phyloP scores from a whole-genome alignment of 2,888 invertebrate species.

The Frankliniella intonsa region DNA sequence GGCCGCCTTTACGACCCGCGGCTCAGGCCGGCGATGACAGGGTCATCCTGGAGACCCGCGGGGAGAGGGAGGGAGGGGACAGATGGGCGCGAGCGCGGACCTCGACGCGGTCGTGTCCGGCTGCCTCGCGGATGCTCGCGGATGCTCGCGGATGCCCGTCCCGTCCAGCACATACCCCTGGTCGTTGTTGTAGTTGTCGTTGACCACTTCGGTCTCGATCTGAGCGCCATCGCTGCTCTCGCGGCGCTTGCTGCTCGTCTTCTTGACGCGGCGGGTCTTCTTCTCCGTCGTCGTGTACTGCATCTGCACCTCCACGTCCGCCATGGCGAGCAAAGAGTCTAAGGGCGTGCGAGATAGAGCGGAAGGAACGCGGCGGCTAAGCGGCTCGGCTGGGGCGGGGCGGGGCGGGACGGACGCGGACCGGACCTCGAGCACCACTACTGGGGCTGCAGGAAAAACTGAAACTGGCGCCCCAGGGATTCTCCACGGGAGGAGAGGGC shows the following conservation, averaged over 20 bases:
- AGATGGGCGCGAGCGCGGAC: neutral
- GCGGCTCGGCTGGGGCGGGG: neutral
- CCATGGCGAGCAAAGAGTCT: conserved; percentile 57
- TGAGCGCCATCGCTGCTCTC: conserved; percentile 65
- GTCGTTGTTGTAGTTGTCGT: conserved; percentile 57
- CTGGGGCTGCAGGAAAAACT: conserved; percentile 2
- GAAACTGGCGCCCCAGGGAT: neutral
- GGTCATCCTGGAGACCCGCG: too few species aligned
- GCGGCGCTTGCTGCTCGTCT: conserved; percentile 70
- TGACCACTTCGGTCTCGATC: conserved; percentile 64
- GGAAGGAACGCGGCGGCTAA: neutral
- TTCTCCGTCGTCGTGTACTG: conserved; percentile 77
- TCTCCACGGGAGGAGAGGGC: neutral
- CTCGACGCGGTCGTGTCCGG: neutral
- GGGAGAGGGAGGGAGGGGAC: too few species aligned
- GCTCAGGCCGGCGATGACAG: neutral
- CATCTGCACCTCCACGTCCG: conserved; percentile 86
- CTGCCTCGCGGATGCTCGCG: neutral
- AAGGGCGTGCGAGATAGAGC: too few species aligned
- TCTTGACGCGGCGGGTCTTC: conserved; percentile 88
- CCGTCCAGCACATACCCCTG: conserved; percentile 78
- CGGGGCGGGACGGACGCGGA: neutral
- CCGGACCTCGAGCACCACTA: neutral
- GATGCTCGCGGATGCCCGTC: neutral
- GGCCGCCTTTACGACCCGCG: neutral